Evolutionary conservation across 2,888 invertebrate genomes (phyloP), one percentile per base, ranked within the genome.

Genomic region (Congeria kusceri): DNA sequence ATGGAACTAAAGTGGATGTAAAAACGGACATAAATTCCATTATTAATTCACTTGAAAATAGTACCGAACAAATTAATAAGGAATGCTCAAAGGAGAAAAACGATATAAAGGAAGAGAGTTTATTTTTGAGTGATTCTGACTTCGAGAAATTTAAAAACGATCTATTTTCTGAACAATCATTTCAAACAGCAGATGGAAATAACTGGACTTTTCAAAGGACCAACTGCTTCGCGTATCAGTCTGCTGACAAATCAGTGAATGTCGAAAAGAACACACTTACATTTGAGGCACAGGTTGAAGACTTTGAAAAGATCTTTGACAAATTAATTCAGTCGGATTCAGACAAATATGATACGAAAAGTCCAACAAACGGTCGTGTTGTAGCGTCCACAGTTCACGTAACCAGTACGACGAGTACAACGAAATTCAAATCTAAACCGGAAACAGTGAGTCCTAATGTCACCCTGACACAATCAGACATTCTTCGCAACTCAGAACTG

Each of bases 131-230:
- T 58, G 71, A 72, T 56, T 53, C 64, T 15, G 64, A 44, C 9
- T 72, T 72, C 64, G 71, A 72, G 23, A 72, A 65, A 64, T 57
- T 72, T 29, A 72, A 63, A 47, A 58, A 56, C 28, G 71, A 72
- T 39, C 57, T 72, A 15, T 15, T 64, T 13, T 44, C 63, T 0
- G 56, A 62, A 15, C 56, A 72, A 1, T 64, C 71, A 29, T 72
- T 72, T 28, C 63, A 64, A 58, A 72, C 71, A 28, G 2, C 29
- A 57, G 71, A 72, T 44, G 71, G 63, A 20, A 63, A 39, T 29
- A 46, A 58, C 23, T 72, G 71, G 71, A 64, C 71, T 25, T 72
- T 72, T 46, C 47, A 64, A 53, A 53, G 53, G 18, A 53, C 53
- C 25, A 20, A 53, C 53, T 15, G 53, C 23, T 20, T 11, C 11